Conservation (phyloP, 1,140 invertebrate species). For the Diorhabda elongata region DNA sequence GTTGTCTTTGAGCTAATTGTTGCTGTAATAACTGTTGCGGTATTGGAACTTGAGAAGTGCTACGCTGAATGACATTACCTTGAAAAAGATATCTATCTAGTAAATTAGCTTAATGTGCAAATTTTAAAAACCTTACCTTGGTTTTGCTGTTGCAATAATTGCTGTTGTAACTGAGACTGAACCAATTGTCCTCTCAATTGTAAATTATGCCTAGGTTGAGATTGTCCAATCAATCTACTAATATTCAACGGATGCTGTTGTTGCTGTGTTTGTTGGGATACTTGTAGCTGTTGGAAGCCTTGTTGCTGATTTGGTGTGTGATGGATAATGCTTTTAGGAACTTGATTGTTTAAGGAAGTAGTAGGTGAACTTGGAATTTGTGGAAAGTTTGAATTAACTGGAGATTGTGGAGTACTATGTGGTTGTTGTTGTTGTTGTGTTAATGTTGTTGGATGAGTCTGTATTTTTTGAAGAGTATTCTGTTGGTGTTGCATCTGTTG, state of each 20-base stretch:
- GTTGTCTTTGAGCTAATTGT: constrained; percentile 32
- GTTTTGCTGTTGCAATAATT: constrained; percentile 40
- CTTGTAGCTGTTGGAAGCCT: constrained; percentile 29
- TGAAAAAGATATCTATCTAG: background rate
- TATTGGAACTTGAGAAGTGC: constrained; percentile 24
- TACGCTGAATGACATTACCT: constrained; percentile 26
- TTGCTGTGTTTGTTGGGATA: constrained; percentile 3
- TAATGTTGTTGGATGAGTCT: background rate
- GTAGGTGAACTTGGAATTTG: constrained; percentile 25
- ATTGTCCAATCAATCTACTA: constrained; percentile 29
- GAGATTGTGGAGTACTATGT: constrained; percentile 18
- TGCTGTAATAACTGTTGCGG: constrained; percentile 36
- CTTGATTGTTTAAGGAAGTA: constrained; percentile 16
- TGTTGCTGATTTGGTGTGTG: constrained; percentile 38
- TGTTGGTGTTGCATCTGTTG: constrained; percentile 46
- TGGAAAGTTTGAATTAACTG: constrained; percentile 27
- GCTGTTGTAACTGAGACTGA: constrained; percentile 36
- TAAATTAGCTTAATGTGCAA: background rate
- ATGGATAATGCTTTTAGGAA: constrained; percentile 39
- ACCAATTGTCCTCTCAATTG: constrained; percentile 33
- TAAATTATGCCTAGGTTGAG: constrained; percentile 25
- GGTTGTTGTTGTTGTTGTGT: constrained; percentile 13
- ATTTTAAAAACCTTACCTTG: constrained; percentile 7
- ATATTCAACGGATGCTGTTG: constrained; percentile 31
- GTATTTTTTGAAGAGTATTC: constrained; percentile 40